phyloP scores from a whole-genome alignment of 2,888 invertebrate species.

The Drosophila cognata region DNA sequence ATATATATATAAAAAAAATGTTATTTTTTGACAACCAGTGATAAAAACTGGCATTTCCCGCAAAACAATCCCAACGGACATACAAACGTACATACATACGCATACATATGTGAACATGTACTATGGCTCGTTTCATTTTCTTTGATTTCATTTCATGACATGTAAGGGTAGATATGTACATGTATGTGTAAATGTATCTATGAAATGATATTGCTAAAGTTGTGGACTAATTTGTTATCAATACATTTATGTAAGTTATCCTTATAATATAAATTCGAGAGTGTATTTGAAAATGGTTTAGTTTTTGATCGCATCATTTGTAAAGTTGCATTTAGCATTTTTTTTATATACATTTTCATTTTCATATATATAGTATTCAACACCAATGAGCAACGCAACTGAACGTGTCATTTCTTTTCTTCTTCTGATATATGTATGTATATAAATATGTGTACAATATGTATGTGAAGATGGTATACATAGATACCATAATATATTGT shows the following conservation, averaged over 20 bases:
- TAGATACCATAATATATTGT: constrained; percentile 13
- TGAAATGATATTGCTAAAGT: background rate
- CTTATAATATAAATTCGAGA: background rate
- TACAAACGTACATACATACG: constrained; percentile 10
- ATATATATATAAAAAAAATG: background rate
- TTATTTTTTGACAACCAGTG: constrained; percentile 32
- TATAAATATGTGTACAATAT: background rate
- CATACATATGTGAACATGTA: background rate
- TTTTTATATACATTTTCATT: constrained; percentile 8
- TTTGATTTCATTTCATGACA: constrained; percentile 1
- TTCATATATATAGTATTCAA: background rate
- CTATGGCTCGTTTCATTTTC: background rate
- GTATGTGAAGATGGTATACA: constrained; percentile 5
- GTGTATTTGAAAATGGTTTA: constrained; percentile 1
- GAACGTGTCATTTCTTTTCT: constrained; percentile 45
- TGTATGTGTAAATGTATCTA: background rate
- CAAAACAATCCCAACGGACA: constrained; percentile 18
- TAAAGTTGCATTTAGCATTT: constrained; percentile 10
- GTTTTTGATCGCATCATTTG: background rate
- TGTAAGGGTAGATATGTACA: background rate
- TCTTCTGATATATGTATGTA: background rate
- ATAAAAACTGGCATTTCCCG: constrained; percentile 35
- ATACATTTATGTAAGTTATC: background rate
- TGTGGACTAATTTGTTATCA: background rate
- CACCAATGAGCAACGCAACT: background rate